These are phyloP conservation scores for Phyllostomus discolor DNA, from an alignment of 2,113 vertebrate genomes.

Conservation along the genomic window DNA sequence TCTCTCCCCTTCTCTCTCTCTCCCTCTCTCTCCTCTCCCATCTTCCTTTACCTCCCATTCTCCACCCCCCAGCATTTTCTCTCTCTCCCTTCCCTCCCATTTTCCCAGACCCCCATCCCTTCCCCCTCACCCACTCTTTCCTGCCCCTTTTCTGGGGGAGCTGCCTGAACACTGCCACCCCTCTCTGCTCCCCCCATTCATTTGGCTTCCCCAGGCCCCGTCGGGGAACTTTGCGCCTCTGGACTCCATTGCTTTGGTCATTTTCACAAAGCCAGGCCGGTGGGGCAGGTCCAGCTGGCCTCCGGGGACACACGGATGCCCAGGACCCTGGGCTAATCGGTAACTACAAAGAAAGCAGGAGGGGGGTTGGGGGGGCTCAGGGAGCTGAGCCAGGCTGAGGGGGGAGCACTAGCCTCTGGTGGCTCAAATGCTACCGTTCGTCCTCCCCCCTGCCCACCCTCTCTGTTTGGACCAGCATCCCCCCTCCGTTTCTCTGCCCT, in stretches of 20 bases:
- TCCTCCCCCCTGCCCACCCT: neutral
- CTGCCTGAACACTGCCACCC: neutral
- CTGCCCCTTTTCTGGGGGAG: neutral
- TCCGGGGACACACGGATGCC: constrained; percentile 35
- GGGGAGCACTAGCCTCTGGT: neutral
- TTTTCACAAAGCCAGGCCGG: constrained; percentile 56
- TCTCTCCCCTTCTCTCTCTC: neutral
- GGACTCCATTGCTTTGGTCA: neutral
- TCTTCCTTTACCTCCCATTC: neutral
- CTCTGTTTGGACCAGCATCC: neutral
- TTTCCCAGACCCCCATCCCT: neutral
- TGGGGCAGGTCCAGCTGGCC: constrained; percentile 35
- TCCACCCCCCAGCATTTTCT: neutral
- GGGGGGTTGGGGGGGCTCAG: neutral
- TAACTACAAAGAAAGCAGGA: constrained; percentile 67
- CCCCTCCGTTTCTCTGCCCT: neutral
- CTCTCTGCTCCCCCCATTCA: neutral
- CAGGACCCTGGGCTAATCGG: constrained; percentile 52
- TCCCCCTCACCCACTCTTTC: neutral
- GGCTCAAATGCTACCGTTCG: neutral
- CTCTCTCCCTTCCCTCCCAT: neutral
- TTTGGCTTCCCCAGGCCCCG: neutral
- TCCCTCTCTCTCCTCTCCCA: neutral
- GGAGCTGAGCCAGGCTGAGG: neutral
- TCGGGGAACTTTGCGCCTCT: constrained; percentile 57